These are phyloP conservation scores for Cryptotis parvus DNA, from an alignment of 2,113 vertebrate genomes.

Conservation along the genomic window DNA sequence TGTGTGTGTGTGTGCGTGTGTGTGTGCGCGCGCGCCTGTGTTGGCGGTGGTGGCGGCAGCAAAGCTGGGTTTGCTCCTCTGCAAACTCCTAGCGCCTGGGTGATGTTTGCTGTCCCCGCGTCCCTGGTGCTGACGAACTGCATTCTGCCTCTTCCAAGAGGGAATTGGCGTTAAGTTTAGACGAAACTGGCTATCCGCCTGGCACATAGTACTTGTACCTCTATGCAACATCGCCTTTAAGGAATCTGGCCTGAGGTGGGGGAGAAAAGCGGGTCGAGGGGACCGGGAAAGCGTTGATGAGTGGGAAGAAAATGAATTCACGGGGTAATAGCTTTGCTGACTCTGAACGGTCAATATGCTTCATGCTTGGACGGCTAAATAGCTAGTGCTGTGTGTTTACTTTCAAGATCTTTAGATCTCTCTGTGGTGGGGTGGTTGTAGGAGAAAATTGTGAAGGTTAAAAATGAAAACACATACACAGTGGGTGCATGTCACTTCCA, in stretches of 20 bases:
- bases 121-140: conserved; percentile 72
- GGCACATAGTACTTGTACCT: conserved; percentile 67
- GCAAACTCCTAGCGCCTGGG: conserved; percentile 66
- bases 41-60: neutral
- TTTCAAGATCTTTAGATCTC: conserved; percentile 82
- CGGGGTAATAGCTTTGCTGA: conserved; percentile 73
- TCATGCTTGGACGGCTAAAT: conserved; percentile 77
- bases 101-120: conserved; percentile 72
- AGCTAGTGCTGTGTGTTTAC: conserved; percentile 81
- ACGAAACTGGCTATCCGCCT: neutral
- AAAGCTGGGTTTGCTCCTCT: conserved; percentile 54
- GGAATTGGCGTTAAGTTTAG: conserved; percentile 83
- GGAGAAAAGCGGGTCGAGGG: neutral
- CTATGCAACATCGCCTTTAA: conserved; percentile 46
- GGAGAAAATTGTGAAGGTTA: conserved; percentile 81
- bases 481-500: conserved; percentile 69
- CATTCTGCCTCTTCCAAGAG: conserved; percentile 74
- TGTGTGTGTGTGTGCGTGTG: neutral
- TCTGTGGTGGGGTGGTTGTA: conserved; percentile 77
- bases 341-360: conserved; percentile 79
- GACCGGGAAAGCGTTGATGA: neutral
- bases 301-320: conserved; percentile 60
- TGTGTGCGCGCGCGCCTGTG: neutral
- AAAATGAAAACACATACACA: conserved; percentile 81
- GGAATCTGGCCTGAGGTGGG: conserved; percentile 50